phyloP scores from a whole-genome alignment of 2,888 invertebrate genomes.

The Drosophila suboccidentalis region DNA sequence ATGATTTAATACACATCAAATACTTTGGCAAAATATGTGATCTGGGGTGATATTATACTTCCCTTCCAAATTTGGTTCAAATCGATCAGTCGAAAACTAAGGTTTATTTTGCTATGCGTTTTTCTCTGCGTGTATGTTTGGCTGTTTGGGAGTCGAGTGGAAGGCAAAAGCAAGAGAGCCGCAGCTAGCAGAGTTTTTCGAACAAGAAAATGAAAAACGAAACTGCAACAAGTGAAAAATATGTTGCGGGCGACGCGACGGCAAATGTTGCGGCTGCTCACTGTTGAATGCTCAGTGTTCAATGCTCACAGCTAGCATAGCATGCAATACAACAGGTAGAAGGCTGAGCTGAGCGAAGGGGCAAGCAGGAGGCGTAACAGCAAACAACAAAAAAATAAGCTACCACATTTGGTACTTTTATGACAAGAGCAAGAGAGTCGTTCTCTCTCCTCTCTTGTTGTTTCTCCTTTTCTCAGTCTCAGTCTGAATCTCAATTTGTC shows the following conservation, averaged over 20 bases:
- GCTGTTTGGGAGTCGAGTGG: conserved; percentile 23
- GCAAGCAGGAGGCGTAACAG: conserved; percentile 37
- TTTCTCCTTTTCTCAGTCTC: conserved; percentile 15
- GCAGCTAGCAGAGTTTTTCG: conserved; percentile 36
- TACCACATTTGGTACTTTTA: conserved; percentile 77
- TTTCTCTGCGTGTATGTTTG: background rate
- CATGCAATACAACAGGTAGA: conserved; percentile 67
- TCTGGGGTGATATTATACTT: too few relatives aligned
- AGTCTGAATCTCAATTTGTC: conserved; percentile 9
- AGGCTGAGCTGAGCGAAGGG: conserved; percentile 24
- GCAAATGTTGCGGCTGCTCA: conserved; percentile 35
- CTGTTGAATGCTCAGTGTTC: conserved; percentile 5
- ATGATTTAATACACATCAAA: too few relatives aligned
- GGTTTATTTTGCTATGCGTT: background rate
- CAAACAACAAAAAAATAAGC: conserved; percentile 58
- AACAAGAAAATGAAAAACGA: conserved; percentile 82
- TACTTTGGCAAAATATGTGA: too few relatives aligned
- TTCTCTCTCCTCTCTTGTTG: conserved; percentile 17
- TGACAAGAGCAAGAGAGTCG: conserved; percentile 52
- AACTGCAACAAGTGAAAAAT: conserved; percentile 84
- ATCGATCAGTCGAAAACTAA: too few relatives aligned
- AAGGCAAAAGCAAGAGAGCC: conserved; percentile 45
- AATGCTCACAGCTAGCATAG: conserved; percentile 30
- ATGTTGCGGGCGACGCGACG: conserved; percentile 71
- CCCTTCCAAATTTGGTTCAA: too few relatives aligned